Evolutionary conservation across 2,113 vertebrate species (phyloP).

Genomic region (Pampusana beccarii): DNA sequence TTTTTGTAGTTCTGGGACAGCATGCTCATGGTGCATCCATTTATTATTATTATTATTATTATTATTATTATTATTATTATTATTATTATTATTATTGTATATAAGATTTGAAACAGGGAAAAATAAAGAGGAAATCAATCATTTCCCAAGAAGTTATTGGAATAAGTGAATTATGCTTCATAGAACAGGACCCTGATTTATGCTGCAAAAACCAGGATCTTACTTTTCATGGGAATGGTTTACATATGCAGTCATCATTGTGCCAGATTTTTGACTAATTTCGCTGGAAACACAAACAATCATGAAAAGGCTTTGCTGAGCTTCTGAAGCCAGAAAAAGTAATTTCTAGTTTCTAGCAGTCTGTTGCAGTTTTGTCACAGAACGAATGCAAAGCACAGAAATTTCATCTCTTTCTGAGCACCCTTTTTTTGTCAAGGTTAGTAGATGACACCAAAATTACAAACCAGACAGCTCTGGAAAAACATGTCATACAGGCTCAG

Average conservation of each 20-base stretch:
- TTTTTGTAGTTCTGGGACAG: background rate
- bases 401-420: background rate
- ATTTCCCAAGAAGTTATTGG: background rate
- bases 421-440: background rate
- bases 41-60: background rate
- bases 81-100: background rate
- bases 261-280: background rate
- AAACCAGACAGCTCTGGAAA: background rate
- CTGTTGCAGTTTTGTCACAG: background rate
- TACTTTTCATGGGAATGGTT: background rate
- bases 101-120: background rate
- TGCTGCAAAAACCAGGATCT: background rate
- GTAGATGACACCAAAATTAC: background rate
- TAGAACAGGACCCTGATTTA: background rate
- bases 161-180: background rate
- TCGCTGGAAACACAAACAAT: background rate
- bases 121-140: background rate
- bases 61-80: background rate
- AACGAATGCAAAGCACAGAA: background rate
- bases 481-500: background rate
- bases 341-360: background rate
- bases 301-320: background rate
- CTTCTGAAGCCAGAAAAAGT: background rate
- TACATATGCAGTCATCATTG: background rate
- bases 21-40: background rate